phyloP scores from a whole-genome alignment of 2,888 invertebrate genomes.

The Polia nebulosa region DNA sequence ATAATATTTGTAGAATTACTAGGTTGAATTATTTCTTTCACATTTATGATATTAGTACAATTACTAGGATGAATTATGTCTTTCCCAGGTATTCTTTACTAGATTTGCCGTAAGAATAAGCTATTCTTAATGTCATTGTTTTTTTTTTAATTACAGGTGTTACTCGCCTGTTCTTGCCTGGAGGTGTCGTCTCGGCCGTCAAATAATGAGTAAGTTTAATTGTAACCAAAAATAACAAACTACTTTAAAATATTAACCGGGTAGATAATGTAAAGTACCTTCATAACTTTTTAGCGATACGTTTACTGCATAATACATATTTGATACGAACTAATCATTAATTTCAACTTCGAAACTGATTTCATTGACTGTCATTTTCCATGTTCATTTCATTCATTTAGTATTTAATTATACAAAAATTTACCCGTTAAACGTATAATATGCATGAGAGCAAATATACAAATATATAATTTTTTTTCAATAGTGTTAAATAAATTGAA shows the following conservation, averaged over 20 bases:
- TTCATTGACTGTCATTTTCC: conserved; percentile 48
- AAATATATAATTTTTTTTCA: no score
- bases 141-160: conserved; percentile 76
- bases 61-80: no score
- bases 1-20: no score
- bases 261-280: conserved; percentile 25
- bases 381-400: neutral
- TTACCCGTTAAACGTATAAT: no score
- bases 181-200: conserved; percentile 79
- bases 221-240: neutral
- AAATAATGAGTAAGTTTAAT: conserved; percentile 80
- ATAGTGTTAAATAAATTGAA: no score
- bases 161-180: conserved; percentile 71
- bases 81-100: no score
- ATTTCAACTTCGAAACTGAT: conserved; percentile 60
- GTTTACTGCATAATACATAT: conserved; percentile 34
- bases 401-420: no score
- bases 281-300: conserved; percentile 32
- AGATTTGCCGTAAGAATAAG: no score
- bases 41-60: no score
- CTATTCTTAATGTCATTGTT: no score
- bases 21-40: no score
- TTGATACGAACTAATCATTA: conserved; percentile 59
- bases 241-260: neutral
- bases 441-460: no score